Conservation (phyloP, 2,113 vertebrate species). For the Mola mola region DNA sequence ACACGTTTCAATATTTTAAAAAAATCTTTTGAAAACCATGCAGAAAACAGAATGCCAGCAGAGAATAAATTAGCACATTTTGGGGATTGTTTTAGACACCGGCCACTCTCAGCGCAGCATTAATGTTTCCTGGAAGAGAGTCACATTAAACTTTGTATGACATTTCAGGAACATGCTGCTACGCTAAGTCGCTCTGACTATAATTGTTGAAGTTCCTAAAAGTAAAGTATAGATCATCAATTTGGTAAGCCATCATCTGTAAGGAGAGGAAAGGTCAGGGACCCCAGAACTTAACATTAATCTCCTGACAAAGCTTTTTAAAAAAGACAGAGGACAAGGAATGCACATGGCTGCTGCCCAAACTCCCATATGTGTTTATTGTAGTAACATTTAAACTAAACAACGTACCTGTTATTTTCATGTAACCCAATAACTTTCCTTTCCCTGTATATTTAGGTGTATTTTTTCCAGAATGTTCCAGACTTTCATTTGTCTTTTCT, state of each 20-base stretch:
- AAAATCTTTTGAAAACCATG: no score
- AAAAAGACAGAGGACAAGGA: no score
- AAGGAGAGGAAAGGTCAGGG: conserved; percentile 30
- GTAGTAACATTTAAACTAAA: no score
- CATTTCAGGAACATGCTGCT: background rate
- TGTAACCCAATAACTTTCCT: background rate
- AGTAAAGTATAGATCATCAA: conserved; percentile 25
- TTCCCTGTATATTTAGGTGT: background rate
- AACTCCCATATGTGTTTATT: no score
- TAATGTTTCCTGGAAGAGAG: background rate
- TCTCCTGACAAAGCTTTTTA: no score
- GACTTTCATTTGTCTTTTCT: conserved; percentile 12
- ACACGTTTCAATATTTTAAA: no score
- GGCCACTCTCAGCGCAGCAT: no score
- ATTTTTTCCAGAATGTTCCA: background rate
- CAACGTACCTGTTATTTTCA: no score
- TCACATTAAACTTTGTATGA: conserved; percentile 3
- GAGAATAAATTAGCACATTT: background rate
- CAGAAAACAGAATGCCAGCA: no score
- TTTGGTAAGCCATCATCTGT: conserved; percentile 23
- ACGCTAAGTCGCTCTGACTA: background rate
- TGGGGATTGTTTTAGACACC: no score
- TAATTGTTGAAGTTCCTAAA: background rate
- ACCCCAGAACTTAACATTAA: conserved; percentile 1
- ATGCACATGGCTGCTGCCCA: no score